Evolutionary conservation across 1,140 invertebrate species (phyloP), one percentile per base, ranked within the genome.

Genomic region (Eueides isabella): DNA sequence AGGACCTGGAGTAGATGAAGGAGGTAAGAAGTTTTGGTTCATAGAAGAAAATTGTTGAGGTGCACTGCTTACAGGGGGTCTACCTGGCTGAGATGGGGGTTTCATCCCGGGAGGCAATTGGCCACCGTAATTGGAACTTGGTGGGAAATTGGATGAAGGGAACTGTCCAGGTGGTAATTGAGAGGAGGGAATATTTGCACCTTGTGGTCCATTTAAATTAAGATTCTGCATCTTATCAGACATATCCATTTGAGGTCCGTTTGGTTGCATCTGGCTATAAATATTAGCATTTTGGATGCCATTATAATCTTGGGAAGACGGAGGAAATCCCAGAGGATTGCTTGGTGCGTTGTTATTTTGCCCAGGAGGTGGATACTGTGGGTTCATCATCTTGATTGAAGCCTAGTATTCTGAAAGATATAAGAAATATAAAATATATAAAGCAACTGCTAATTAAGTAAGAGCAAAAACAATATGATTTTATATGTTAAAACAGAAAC

Each of bases 141-240:
- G 83, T 71, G 87, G 85, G 67, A 85, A 86, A 48, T 79, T 85
- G 35, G 71, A 72, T 61, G 87, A 85, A 61, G 92, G 92, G 55
- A 85, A 74, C 74, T 93, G 92, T 1, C 86, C 87, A 69, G 90
- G 86, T 64, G 88, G 90, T 71, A 93, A 69, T 77, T 93, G 90
- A 30, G 86, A 83, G 55, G 84, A 63, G 28, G 88, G 86, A 31
- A 91, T 87, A 63, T 79, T 81, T 14, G 78, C 77, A 5, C 83
- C 84, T 82, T 84, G 84, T 19, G 87, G 80, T 19, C 92, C 86
- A 84, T 91, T 92, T 67, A 92, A 26, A 69, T 86, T 92, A 79
- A 94, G 85, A 28, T 78, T 87, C 62, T 93, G 91, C 89, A 94
- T 93, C 70, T 93, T 94, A 31, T 93, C 88, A 5, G 87, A 79